Evolutionary conservation across 2,113 vertebrate genomes (phyloP), one percentile per base, ranked within the genome.

Genomic region (Muscicapa adusta): DNA sequence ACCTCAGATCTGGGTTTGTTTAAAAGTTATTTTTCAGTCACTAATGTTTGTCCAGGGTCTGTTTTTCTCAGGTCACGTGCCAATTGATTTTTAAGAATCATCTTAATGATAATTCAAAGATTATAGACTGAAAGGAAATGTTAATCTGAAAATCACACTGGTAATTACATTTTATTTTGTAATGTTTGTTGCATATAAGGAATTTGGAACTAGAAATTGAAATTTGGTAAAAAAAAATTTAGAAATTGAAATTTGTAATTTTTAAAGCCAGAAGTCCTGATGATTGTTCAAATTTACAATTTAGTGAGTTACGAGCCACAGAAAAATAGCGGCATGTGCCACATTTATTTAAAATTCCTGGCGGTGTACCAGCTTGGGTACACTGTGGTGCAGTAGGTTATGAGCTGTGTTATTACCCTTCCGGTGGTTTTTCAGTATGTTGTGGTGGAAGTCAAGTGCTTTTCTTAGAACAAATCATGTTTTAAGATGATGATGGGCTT

Each of bases 351-450:
- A 45, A 71, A 85, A 80, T 90, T 93, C 75, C 78, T 94, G 87
- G 56, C 81, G 45, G 47, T 4, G 3, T 71, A 51, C 71, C 78
- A 76, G 29, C 18, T 58, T 70, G 24, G 2, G 1, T 72, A 60
- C 31, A 4, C 47, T 85, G 47, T 2, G 33, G 34, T 29, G 12
- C 60, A 82, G 43, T 72, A 67, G 31, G 48, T 91, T 94, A 65
- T 71, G 71, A 67, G 38, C 51, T 92, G 38, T 61, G 28, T 83
- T 91, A 71, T 76, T 85, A 58, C 62, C 24, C 38, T 89, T 79
- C 48, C 85, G 71, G 48, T 89, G 74, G 36, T 74, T 70, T 88
- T 94, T 95, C 56, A 77, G 85, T 85, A 86, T 91, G 75, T 88
- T 82, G 75, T 66, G 71, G 63, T 89, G 28, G 19, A 95, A 92